Evolutionary conservation across 1,140 invertebrate species (phyloP), one percentile per base, ranked within the genome.

Genomic region (Psilanteris sp.): DNA sequence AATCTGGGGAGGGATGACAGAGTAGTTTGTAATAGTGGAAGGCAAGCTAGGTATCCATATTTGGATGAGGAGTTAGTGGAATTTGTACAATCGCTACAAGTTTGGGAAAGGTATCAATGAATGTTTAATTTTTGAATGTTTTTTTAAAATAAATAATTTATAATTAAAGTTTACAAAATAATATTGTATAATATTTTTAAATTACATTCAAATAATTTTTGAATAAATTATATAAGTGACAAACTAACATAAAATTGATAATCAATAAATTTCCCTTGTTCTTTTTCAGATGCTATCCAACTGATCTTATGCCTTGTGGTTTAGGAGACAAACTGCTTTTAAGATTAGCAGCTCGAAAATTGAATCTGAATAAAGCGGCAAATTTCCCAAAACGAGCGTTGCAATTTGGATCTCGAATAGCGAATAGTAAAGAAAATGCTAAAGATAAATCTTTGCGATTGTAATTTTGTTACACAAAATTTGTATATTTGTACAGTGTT

Each of bases 361-460:
- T 97, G 11, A 95, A 95, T 5, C 85, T 96, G 2, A 84, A 81
- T 62, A 85, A 90, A 34, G 92, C 93, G 10, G 91, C 94, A 0
- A 82, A 84, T 34, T 90, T 95, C 34, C 94, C 95, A 31, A 99
- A 99, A 87, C 85, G 96, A 87, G 98, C 97, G 8, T 93, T 99
- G 39, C 98, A 99, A 86, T 99, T 99, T 91, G 98, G 98, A n/a
- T 97, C 96, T 0, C 91, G 95, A 81, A 98, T 99, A 78, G 97
- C 97, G 2, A 96, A 98, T 86, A 91, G 91, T 27, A 97, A 95
- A 86, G 94, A 98, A 89, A 97, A 96, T 86, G 97, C 94, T 10
- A 91, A 91, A 73, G 92, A 97, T 83, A 77, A 93, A 36, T 96
- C 94, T n/a, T n/a, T n/a, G n/a, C n/a, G n/a, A n/a, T n/a, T n/a